phyloP scores from a whole-genome alignment of 2,888 invertebrate genomes.

The Diarsia dahlii region DNA sequence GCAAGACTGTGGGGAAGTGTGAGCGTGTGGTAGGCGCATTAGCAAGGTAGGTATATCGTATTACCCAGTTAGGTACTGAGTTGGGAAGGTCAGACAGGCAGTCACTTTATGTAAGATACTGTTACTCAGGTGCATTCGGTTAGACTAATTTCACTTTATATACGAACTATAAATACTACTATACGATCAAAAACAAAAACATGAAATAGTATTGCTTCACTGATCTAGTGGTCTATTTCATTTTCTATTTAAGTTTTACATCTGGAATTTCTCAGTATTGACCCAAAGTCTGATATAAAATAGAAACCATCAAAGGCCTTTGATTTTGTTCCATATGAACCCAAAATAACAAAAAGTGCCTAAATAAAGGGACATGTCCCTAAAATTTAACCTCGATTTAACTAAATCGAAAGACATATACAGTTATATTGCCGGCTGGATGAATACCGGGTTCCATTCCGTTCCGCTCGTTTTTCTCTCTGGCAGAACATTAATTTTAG shows the following conservation, averaged over 20 bases:
- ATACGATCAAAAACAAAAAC: too few relatives aligned
- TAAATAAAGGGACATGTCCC: constrained; percentile 38
- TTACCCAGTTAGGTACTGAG: too few relatives aligned
- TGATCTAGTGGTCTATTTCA: not conserved
- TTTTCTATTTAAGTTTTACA: too few relatives aligned
- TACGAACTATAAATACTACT: too few relatives aligned
- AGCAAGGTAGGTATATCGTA: too few relatives aligned
- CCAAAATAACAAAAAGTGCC: constrained; percentile 16
- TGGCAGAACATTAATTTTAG: constrained; percentile 90
- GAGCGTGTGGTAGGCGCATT: too few relatives aligned
- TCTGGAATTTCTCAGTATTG: not conserved
- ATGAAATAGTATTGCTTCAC: not conserved
- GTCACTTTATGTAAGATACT: too few relatives aligned
- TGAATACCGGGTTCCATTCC: constrained; percentile 72
- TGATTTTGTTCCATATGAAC: constrained; percentile 18
- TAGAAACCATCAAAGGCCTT: not conserved
- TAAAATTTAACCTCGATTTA: constrained; percentile 74
- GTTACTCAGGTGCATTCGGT: too few relatives aligned
- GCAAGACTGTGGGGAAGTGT: too few relatives aligned
- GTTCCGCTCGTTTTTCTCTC: constrained; percentile 88
- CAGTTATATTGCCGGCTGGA: constrained; percentile 70
- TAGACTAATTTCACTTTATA: too few relatives aligned
- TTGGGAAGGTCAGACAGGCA: too few relatives aligned
- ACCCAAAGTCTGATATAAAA: not conserved
- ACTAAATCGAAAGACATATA: constrained; percentile 70